Base-by-base conservation (phyloP, 2,113 vertebrate genomes). In the Anser brachyrhynchus region DNA sequence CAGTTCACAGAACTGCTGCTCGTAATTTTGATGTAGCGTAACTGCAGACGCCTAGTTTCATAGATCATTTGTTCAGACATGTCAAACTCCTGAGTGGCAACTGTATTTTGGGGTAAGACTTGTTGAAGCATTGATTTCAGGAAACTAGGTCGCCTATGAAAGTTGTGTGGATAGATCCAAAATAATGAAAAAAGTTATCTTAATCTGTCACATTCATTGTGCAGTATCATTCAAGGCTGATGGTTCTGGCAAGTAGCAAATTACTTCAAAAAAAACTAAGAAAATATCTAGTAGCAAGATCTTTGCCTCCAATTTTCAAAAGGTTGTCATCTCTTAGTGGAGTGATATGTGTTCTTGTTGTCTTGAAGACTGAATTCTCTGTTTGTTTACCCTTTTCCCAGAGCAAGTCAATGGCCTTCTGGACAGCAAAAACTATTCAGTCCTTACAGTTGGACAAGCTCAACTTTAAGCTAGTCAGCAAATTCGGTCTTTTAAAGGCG, bases 11-110 rank as follows among this genome's bases (percentile, higher is more conserved):
- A 13, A 23, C 46, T 61, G 8, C 10, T 3, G 2, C 35, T 28
- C 39, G 1, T 1, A 15, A 1, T 31, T 43, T 16, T 25, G 51
- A 4, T 43, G 28, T 2, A 10, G 39, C 3, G 0, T 5, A 4
- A 31, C 6, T 3, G 8, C 13, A 4, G 33, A n/a, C 7, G 3
- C n/a, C 18, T 9, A 1, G 5, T 28, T 66, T 16, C 37, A 11
- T 19, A 31, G 11, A 11, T 23, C 2, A 8, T 77, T 46, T 10
- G 4, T 29, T 90, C 25, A 31, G 16, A 23, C 15, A 0, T 35
- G 61, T 62, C 35, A 11, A 49, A 54, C 70, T 43, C 11, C 59
- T 3, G 11, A 86, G 46, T 21, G 46, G 75, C 75, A 76, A 79
- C 79, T 59, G 80, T 6, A 1, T 10, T 29, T 26, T 26, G 31